phyloP scores from a whole-genome alignment of 92 coral and sea anemone species.

The Paragorgia papillata region DNA sequence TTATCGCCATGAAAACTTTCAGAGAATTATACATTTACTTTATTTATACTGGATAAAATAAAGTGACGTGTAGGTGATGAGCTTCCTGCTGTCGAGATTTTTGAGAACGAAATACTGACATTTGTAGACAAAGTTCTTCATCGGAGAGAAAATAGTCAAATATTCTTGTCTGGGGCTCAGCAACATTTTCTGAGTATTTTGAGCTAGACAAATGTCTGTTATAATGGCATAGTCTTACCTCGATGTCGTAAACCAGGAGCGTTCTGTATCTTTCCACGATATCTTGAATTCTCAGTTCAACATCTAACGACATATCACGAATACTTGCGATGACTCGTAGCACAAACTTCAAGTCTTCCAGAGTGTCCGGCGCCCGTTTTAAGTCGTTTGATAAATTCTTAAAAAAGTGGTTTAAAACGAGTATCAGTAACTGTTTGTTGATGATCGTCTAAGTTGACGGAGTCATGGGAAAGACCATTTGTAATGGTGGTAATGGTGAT shows the following conservation, averaged over 20 bases:
- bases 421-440: no score
- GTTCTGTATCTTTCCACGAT: constrained; percentile 96
- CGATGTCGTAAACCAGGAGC: constrained; percentile 80
- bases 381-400: constrained; percentile 85
- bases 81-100: no score
- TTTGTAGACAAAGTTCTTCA: no score
- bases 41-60: no score
- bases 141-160: background rate
- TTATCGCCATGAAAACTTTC: no score
- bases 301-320: constrained; percentile 97
- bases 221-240: constrained; percentile 70
- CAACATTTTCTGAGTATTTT: no score
- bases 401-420: background rate
- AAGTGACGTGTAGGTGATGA: no score
- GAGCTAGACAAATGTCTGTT: background rate
- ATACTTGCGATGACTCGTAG: constrained; percentile 96
- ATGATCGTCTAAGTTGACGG: background rate
- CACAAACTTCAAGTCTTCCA: constrained; percentile 97
- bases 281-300: constrained; percentile 85
- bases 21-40: no score
- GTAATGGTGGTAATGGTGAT: no score
- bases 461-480: no score
- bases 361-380: constrained; percentile 86
- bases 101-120: no score
- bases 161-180: no score